These are phyloP conservation scores for Takifugu flavidus DNA, from an alignment of 2,113 vertebrate species.

Conservation along the genomic window DNA sequence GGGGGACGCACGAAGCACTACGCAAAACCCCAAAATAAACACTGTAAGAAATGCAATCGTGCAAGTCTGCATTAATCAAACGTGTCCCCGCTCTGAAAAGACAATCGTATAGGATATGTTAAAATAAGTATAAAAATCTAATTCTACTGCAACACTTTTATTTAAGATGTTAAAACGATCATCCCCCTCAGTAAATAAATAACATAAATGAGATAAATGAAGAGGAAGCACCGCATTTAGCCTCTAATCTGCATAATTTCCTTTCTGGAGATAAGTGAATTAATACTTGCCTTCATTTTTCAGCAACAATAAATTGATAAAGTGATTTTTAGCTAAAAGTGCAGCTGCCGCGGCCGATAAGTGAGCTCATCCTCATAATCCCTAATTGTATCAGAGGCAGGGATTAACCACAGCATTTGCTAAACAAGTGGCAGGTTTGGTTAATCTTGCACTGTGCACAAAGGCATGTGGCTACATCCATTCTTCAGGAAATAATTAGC, in stretches of 20 bases:
- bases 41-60: slow-evolving; percentile 22
- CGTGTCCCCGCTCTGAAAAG: background rate
- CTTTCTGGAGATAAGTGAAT: slow-evolving; percentile 55
- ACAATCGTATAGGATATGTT: slow-evolving; percentile 6
- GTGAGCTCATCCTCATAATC: slow-evolving; percentile 58
- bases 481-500: slow-evolving; percentile 45
- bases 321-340: slow-evolving; percentile 54
- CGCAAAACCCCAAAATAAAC: slow-evolving; percentile 14
- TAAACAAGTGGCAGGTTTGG: slow-evolving; percentile 46
- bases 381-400: slow-evolving; percentile 66
- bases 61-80: background rate
- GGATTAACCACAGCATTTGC: slow-evolving; percentile 62
- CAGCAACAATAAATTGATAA: slow-evolving; percentile 48
- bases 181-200: no score
- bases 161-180: no score
- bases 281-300: slow-evolving; percentile 33
- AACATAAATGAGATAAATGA: background rate
- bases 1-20: slow-evolving; percentile 11
- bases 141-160: background rate
- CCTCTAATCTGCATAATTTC: slow-evolving; percentile 60
- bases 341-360: slow-evolving; percentile 55
- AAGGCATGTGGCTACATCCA: slow-evolving; percentile 37
- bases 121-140: background rate
- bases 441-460: slow-evolving; percentile 46
- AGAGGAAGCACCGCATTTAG: slow-evolving; percentile 49